Base-by-base conservation (phyloP, 1,140 invertebrate genomes). In the Nylanderia fulva region DNA sequence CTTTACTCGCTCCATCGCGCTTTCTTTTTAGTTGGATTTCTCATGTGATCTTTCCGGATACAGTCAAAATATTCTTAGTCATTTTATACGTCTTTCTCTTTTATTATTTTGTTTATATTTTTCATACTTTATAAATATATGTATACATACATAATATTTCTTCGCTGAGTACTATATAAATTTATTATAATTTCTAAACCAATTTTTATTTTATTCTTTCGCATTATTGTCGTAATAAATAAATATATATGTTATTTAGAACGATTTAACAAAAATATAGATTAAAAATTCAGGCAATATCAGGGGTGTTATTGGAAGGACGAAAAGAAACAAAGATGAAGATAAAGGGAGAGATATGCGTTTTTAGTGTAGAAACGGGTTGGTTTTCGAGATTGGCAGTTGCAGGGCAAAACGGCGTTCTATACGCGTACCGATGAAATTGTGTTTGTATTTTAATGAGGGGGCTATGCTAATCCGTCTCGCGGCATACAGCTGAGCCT, bases 381-480 rank as follows among this genome's bases (percentile, higher is more conserved):
- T 91, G 91, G 89, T 92, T 91, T 92, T 93, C 88, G 89, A 86
- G 89, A 91, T 87, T 85, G 91, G 69, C 84, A 87, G 77, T 77
- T 91, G 76, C 77, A 64, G 84, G 56, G 60, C 52, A 71, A 52
- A 76, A 71, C 76, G 71, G 77, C 54, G 29, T 79, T 63, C 64
- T 89, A 88, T 91, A 91, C 88, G 84, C 90, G 85, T 71, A 75
- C 88, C 85, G 88, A 89, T 85, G 90, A 77, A 91, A 92, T 88
- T 90, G 91, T 93, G 92, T 93, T 93, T 93, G 92, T 93, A 92
- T 93, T 93, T 93, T 93, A 93, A 94, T 93, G 93, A 94, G 91
- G 90, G 91, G 85, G 90, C 91, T 93, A 93, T 93, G 93, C 91
- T 94, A 93, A 93, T 94, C 92, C 90, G 90, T 91, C 89, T 91